Base-by-base conservation (phyloP, 2,888 invertebrate genomes). In the Ectemnius lituratus region DNA sequence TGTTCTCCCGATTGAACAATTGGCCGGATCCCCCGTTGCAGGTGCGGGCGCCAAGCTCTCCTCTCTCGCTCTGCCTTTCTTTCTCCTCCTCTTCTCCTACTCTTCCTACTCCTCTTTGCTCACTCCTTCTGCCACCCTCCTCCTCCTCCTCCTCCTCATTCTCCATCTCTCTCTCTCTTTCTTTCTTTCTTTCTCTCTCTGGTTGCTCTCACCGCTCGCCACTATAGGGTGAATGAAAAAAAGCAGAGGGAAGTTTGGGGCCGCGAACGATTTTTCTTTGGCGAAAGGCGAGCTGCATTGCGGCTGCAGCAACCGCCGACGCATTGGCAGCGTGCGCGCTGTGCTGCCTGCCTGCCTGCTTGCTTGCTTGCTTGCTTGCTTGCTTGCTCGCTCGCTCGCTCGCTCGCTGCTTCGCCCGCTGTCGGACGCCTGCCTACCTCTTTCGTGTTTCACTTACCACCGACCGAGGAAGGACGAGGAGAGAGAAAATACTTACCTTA, bases 261-360 rank as follows among this genome's bases (percentile, higher is more conserved):
- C 66, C 67, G 37, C 70, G 78, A 77, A 81, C 83, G 83, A 81
- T 81, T 76, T 81, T 78, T 80, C 75, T 70, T 81, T 68, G 73
- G 70, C 67, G 37, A 37, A 37, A 37, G 73, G 67, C 73, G 75
- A 76, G 79, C 75, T 84, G 82, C 82, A 84, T 81, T 84, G 82
- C 79, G 82, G 82, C 79, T 84, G 82, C 82, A 79, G 77, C 76
- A 81, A 71, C 72, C 69, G 67, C 71, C 84, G 82, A 79, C 81
- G 84, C 82, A 79, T 75, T 77, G 76, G 79, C 67, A 75, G 71
- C 76, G 79, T 76, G 76, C 72, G 76, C 72, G 76, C 71, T 76
- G 68, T 70, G 57, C 71, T 76, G 79, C 62, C 70, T 67, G 69
- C 62, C 58, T 47, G 70, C 78, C 66, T 71, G 71, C 68, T 71